Conservation (phyloP, 2,888 invertebrate species). For the Pterostichus madidus region DNA sequence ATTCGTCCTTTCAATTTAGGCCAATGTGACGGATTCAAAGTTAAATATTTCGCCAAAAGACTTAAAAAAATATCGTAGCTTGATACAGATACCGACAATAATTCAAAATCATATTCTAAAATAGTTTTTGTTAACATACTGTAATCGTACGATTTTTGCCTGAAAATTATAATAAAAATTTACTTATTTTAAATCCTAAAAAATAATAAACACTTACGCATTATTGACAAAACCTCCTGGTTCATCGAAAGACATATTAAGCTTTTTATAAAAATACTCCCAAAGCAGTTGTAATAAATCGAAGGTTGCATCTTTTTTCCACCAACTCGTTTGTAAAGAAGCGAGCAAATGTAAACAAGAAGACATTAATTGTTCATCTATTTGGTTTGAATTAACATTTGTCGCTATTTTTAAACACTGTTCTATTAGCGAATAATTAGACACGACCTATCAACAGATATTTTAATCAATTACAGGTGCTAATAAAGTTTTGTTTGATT, state of each 20-base stretch:
- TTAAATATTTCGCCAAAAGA: slow-evolving; percentile 73
- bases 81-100: slow-evolving; percentile 60
- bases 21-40: slow-evolving; percentile 74
- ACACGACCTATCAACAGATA: slow-evolving; percentile 36
- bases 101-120: slow-evolving; percentile 62
- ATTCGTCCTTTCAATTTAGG: slow-evolving; percentile 75
- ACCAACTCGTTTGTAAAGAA: slow-evolving; percentile 72
- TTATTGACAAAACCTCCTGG: slow-evolving; percentile 16
- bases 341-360: slow-evolving; percentile 71
- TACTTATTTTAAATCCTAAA: neutral
- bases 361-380: slow-evolving; percentile 69
- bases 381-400: slow-evolving; percentile 66
- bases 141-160: slow-evolving; percentile 39
- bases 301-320: slow-evolving; percentile 72
- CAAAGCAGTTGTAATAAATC: slow-evolving; percentile 74
- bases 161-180: slow-evolving; percentile 19
- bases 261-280: slow-evolving; percentile 75
- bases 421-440: slow-evolving; percentile 72
- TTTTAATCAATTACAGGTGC: neutral
- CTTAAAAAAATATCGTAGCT: slow-evolving; percentile 74
- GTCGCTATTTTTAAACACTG: slow-evolving; percentile 71
- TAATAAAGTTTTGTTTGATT: neutral
- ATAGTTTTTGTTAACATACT: slow-evolving; percentile 70
- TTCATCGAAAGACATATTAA: slow-evolving; percentile 5
- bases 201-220: slow-evolving; percentile 29